Base-by-base conservation (phyloP, 2,888 invertebrate species). In the Thumatha senex region DNA sequence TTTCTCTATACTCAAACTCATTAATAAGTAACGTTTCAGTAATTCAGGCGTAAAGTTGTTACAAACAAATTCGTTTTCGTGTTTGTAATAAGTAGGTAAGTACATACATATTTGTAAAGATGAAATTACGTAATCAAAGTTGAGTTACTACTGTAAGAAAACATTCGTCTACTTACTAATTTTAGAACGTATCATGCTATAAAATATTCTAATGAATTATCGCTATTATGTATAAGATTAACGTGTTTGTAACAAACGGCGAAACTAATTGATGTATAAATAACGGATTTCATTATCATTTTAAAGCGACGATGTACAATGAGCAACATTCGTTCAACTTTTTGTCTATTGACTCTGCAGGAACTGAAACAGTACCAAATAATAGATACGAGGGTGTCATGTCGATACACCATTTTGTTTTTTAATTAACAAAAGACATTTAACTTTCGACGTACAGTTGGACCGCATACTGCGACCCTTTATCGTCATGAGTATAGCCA, bases 401-500 rank as follows among this genome's bases (percentile, higher is more conserved):
- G 90, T 89, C 88, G 91, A 89, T 89, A 86, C 78, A 82, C 76
- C 69, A 82, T 84, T 86, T 89, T 89, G 89, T 89, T 82, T 84
- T 78, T 72, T 78, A 85, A 82, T 85, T 76, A 81, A 90, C 88
- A 90, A 90, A 81, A 58, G 77, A 48, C 54, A 29, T 35, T 15
- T 47, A 54, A 63, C 64, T 58, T 66, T 70, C 72, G 66, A 74
- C 81, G 72, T 73, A 61, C 55, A 63, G 65, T 68, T 57, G 70
- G 84, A 82, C 87, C 80, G 88, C 91, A 85, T 76, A 87, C 88
- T 80, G 90, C 71, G 89, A 82, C 83, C 83, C 79, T 84, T 83
- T 83, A 70, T 71, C 78, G 55, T 74, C 75, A 31, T 31, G 31
- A 79, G 79, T 76, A 67, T 67, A 74, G 58, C 72, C n/a, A 55